These are phyloP conservation scores for Apoderus coryli DNA, from an alignment of 2,888 invertebrate species.

Conservation along the genomic window DNA sequence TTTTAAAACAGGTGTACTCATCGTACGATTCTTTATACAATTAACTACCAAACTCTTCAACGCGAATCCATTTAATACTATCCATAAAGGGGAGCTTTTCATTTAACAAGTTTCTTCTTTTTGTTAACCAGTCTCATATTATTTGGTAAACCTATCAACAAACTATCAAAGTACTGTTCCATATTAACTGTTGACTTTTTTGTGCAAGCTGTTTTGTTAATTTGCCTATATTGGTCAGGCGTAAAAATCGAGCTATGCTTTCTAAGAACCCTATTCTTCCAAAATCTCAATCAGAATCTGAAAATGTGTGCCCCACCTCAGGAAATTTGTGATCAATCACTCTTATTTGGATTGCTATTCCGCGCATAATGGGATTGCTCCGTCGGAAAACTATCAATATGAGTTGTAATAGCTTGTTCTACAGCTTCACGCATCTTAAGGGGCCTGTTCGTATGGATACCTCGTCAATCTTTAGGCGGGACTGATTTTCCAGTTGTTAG, in stretches of 20 bases:
- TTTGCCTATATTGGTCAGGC: conserved; percentile 21
- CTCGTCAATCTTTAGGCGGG: conserved; percentile 3
- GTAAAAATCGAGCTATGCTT: conserved; percentile 21
- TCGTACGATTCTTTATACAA: conserved; percentile 13
- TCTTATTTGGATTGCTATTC: conserved; percentile 8
- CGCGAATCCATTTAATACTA: conserved; percentile 13
- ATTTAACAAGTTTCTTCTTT: conserved; percentile 10
- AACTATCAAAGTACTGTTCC: conserved; percentile 16
- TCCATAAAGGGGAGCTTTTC: conserved; percentile 11
- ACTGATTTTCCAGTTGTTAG: background rate
- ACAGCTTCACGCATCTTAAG: conserved; percentile 2
- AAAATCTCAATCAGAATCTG: conserved; percentile 26
- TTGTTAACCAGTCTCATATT: conserved; percentile 14
- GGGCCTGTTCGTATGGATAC: conserved; percentile 5
- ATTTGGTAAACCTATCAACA: conserved; percentile 13
- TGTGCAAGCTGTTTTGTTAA: conserved; percentile 16
- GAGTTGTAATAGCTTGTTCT: background rate
- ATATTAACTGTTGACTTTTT: conserved; percentile 18
- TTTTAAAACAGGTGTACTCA: conserved; percentile 9
- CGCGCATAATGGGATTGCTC: conserved; percentile 9
- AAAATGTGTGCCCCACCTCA: conserved; percentile 23
- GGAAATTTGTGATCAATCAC: conserved; percentile 25
- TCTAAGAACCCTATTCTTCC: conserved; percentile 22
- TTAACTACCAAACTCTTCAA: conserved; percentile 10
- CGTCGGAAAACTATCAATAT: conserved; percentile 1